These are phyloP conservation scores for Stichopus horrens DNA, from an alignment of 53 echinoderm and acorn worm species.

Conservation along the genomic window DNA sequence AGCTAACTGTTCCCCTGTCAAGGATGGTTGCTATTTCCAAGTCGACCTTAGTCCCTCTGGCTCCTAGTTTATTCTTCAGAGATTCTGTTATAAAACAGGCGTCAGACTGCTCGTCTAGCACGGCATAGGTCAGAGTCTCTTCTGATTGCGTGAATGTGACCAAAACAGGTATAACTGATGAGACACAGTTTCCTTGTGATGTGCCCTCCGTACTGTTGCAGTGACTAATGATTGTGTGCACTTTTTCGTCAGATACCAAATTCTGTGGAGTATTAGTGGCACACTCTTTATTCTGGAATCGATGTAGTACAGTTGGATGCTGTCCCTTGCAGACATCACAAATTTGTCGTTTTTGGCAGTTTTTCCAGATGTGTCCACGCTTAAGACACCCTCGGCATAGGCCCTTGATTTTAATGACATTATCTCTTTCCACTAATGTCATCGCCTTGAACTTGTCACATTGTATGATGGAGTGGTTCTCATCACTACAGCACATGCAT, in stretches of 20 bases:
- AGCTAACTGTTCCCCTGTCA: background rate
- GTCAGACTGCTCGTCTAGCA: slow-evolving; percentile 47
- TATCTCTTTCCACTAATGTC: slow-evolving; percentile 2
- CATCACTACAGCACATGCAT: background rate
- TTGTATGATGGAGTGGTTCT: background rate
- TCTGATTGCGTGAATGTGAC: background rate
- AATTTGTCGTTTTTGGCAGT: background rate
- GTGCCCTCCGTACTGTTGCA: background rate
- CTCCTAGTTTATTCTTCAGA: slow-evolving; percentile 2
- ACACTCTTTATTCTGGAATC: slow-evolving; percentile 22
- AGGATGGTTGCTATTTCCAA: slow-evolving; percentile 40
- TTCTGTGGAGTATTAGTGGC: background rate
- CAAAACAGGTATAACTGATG: slow-evolving; percentile 24
- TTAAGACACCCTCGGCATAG: slow-evolving; percentile 28
- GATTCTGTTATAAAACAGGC: slow-evolving; percentile 8
- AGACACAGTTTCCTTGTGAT: background rate
- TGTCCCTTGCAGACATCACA: slow-evolving; percentile 45
- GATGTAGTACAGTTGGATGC: slow-evolving; percentile 48
- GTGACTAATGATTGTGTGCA: background rate
- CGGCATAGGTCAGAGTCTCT: slow-evolving; percentile 20
- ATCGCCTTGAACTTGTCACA: slow-evolving; percentile 26
- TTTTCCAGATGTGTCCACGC: slow-evolving; percentile 4
- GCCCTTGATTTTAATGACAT: background rate
- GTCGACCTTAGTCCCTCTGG: slow-evolving; percentile 3
- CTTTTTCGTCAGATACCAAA: background rate